Evolutionary conservation across 1,140 invertebrate genomes (phyloP).

Genomic region (Probaryconus sp.): DNA sequence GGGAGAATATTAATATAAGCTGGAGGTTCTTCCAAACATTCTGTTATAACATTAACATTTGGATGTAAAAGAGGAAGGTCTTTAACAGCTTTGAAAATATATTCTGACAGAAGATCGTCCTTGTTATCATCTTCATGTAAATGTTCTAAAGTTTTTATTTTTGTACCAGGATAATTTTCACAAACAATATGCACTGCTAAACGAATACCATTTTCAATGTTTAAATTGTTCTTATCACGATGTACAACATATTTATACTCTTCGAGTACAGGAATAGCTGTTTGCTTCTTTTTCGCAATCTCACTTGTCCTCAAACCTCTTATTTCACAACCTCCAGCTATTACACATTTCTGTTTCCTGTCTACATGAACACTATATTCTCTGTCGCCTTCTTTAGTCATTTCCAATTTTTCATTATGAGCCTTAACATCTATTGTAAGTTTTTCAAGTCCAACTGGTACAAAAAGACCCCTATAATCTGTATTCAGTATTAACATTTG

Average conservation of each 20-base stretch:
- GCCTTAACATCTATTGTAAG: conserved; percentile 85
- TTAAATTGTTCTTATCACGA: conserved; percentile 60
- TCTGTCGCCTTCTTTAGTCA: conserved; percentile 67
- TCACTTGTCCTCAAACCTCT: conserved; percentile 88
- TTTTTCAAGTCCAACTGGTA: conserved; percentile 89
- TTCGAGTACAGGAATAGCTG: conserved; percentile 84
- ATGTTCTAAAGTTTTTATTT: conserved; percentile 86
- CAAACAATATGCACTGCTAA: conserved; percentile 84
- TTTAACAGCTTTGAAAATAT: conserved; percentile 79
- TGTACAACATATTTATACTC: conserved; percentile 85
- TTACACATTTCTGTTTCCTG: conserved; percentile 72
- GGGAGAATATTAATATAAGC: conserved; percentile 81
- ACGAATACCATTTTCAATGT: conserved; percentile 78
- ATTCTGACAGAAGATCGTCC: conserved; percentile 77
- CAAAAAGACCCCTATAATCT: conserved; percentile 83
- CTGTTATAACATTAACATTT: conserved; percentile 76
- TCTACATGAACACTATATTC: conserved; percentile 77
- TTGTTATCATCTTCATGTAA: conserved; percentile 78
- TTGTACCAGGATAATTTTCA: conserved; percentile 85
- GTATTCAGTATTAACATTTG: conserved; percentile 88
- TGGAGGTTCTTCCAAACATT: conserved; percentile 74
- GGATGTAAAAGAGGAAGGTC: conserved; percentile 83
- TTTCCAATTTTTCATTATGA: conserved; percentile 78
- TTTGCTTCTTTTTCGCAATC: conserved; percentile 83
- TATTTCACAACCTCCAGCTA: conserved; percentile 90